Percentiles rank a stretch among this genome's conserved stretches.
These are phyloP conservation scores for Corythoichthys haematopterus DNA, from an alignment of 2,113 vertebrate species.

Conservation along the genomic window DNA sequence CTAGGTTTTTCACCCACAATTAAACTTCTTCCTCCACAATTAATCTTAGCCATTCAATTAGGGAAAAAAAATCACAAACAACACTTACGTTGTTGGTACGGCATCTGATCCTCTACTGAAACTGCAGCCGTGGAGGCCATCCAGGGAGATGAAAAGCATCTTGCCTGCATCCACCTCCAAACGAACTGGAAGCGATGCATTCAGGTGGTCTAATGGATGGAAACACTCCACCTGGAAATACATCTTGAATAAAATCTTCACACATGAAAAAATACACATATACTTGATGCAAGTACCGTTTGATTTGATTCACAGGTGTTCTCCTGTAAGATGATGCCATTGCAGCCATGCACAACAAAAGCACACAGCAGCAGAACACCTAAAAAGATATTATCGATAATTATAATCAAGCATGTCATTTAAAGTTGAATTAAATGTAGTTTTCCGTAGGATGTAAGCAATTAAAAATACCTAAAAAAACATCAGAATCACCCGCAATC, in stretches of 20 bases:
- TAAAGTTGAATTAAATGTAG: not conserved
- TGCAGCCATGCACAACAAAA: conserved; percentile 3
- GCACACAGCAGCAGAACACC: conserved; percentile 47
- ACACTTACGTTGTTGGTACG: conserved; percentile 23
- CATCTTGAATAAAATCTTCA: no score
- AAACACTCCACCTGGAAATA: conserved; percentile 41
- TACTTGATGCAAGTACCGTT: conserved; percentile 33
- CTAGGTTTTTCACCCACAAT: no score
- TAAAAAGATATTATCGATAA: conserved; percentile 22
- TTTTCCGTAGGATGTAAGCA: not conserved
- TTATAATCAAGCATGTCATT: not conserved
- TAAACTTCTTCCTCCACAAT: no score
- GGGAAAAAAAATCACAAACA: not conserved
- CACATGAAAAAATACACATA: not conserved
- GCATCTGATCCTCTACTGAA: conserved; percentile 15
- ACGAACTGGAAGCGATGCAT: conserved; percentile 11
- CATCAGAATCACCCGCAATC: conserved; percentile 45
- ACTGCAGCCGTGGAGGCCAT: conserved; percentile 12
- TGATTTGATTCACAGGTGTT: conserved; percentile 5
- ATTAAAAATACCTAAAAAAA: not conserved
- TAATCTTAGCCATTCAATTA: no score
- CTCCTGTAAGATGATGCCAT: not conserved
- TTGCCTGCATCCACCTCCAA: conserved; percentile 26
- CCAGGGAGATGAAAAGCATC: conserved; percentile 44
- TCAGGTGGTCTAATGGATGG: conserved; percentile 11